Base-by-base conservation (phyloP, 2,113 vertebrate species). In the Stercorarius parasiticus region DNA sequence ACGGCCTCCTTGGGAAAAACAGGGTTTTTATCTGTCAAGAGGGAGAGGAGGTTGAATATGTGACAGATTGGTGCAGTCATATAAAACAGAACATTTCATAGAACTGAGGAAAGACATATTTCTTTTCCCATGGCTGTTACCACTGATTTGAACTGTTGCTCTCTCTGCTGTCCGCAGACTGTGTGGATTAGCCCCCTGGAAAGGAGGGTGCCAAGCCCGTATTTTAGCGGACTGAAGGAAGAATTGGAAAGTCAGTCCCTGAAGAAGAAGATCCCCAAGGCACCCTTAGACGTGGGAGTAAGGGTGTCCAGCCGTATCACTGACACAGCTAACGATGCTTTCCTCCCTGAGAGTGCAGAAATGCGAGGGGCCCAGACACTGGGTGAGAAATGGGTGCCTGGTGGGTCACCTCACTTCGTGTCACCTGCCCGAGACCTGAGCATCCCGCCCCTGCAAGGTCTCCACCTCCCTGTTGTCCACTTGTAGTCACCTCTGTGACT, bases 1-100 rank as follows among this genome's bases (percentile, higher is more conserved):
- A 98, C 19, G 0, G 98, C 96, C 45, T 98, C 98, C 23, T 0
- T 64, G 15, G 98, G 98, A 12, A 98, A 43, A 17, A 34, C 5
- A 2, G 29, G 1, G 11, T 55, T 59, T 90, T 85, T 97, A 20
- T 98, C 98, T 98, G 96, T 84, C n/a, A 70, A 76, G 90, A 96
- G n/a, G 22, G 58, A 95, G 62, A 85, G 29, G 26, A 86, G 56
- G 49, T 77, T 86, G 55, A 49, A 16, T n/a, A 32, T 15, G 17
- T 30, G 66, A 47, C 23, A 29, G 61, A 42, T 80, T 5, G 40
- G 29, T 66, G 38, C 58, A 40, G 62, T 36, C 42, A 43, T 13
- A 42, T 27, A 69, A 71, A 82, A 1, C 42, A 64, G 42, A 56
- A 30, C 32, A 14, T 86, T 11, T 66, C 78, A 58, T 45, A 66